These are phyloP conservation scores for Xiphorhynchus erythropygius DNA, from an alignment of 2,797 vertebrate genomes.

Conservation along the genomic window DNA sequence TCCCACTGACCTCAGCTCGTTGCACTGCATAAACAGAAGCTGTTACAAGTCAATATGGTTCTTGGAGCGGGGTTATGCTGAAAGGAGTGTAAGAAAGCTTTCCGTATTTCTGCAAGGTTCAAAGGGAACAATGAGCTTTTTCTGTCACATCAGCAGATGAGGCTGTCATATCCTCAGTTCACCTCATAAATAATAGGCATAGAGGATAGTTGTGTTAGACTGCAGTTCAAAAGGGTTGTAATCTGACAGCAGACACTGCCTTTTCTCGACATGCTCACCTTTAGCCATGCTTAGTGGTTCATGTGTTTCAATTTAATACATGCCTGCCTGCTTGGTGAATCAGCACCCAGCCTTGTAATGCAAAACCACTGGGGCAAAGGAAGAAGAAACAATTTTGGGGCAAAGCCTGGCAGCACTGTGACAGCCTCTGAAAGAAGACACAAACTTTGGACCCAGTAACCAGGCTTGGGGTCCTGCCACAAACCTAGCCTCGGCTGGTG, in stretches of 20 bases:
- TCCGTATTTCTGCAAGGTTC: neutral
- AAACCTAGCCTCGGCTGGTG: neutral
- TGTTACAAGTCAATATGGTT: conserved; percentile 42
- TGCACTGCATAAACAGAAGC: conserved; percentile 37
- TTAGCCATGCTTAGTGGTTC: neutral
- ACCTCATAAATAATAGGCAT: conserved; percentile 34
- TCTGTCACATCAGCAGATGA: neutral
- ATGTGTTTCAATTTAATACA: neutral
- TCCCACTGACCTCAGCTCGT: conserved; percentile 48
- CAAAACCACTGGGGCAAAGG: neutral
- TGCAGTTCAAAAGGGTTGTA: conserved; percentile 8
- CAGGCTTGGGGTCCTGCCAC: neutral
- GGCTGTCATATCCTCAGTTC: conserved; percentile 24
- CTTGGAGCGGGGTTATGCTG: neutral
- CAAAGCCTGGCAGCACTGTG: neutral
- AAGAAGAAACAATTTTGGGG: neutral
- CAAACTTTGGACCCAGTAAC: accelerated
- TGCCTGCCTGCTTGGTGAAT: neutral
- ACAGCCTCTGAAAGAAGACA: neutral
- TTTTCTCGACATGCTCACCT: neutral
- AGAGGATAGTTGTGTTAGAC: neutral
- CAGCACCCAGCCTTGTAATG: neutral
- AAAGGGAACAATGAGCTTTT: neutral
- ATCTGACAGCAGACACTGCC: neutral
- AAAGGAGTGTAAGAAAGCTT: neutral